These are phyloP conservation scores for Leptopilina clavipes DNA, from an alignment of 1,140 invertebrate genomes.

Conservation along the genomic window DNA sequence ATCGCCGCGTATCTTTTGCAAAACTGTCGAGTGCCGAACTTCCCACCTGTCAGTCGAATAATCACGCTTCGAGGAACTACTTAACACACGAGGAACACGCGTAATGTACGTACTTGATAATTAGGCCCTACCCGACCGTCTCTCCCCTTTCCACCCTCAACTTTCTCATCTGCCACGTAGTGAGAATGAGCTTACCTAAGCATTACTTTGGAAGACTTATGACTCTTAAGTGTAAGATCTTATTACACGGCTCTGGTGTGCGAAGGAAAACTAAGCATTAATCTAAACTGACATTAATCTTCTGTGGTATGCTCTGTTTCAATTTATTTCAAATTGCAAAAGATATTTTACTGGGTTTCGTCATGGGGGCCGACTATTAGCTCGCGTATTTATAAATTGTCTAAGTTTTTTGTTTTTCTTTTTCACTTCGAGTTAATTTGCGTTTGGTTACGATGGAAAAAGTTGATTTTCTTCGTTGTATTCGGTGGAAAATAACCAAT, in stretches of 20 bases:
- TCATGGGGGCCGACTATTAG: neutral
- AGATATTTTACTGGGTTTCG: constrained; percentile 6
- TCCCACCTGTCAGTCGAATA: constrained; percentile 19
- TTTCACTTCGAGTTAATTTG: neutral
- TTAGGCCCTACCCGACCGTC: constrained; percentile 25
- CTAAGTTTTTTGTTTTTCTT: neutral
- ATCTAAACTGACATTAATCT: constrained; percentile 28
- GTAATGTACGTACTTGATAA: constrained; percentile 40
- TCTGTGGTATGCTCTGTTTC: constrained; percentile 21
- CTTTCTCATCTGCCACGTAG: constrained; percentile 12
- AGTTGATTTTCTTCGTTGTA: no score
- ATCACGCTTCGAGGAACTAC: constrained; percentile 32
- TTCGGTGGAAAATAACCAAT: no score
- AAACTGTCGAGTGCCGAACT: constrained; percentile 39
- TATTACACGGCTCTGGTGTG: constrained; percentile 6
- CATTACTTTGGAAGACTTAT: constrained; percentile 21
- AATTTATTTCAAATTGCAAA: constrained; percentile 19
- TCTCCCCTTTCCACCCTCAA: neutral
- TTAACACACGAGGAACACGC: constrained; percentile 5
- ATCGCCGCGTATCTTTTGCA: constrained; percentile 13
- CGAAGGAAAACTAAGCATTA: constrained; percentile 18
- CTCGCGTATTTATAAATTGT: neutral
- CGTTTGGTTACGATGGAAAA: no score
- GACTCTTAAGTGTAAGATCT: constrained; percentile 31
- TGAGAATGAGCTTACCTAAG: constrained; percentile 17